These are phyloP conservation scores for Scomberomorus guttatus DNA, from an alignment of 2,797 vertebrate genomes.

Conservation along the genomic window DNA sequence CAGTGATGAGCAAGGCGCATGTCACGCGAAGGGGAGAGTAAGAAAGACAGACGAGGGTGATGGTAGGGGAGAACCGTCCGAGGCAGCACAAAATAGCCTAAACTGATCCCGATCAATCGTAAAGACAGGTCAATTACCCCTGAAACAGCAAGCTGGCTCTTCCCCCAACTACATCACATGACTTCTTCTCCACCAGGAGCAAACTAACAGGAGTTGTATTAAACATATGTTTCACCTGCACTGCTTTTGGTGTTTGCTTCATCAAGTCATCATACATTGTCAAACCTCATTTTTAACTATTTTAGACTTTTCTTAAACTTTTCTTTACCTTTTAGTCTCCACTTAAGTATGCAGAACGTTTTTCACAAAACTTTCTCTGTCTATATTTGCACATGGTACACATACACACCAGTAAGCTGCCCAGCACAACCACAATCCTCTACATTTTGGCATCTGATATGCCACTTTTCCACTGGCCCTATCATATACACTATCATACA, in stretches of 20 bases:
- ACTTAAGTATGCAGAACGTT: not conserved
- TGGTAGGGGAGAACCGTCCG: not conserved
- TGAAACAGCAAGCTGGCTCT: constrained; percentile 51
- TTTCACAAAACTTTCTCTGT: not conserved
- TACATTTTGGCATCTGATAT: not conserved
- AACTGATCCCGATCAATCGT: constrained; percentile 46
- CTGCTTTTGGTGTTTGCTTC: not conserved
- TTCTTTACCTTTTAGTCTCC: too few species aligned
- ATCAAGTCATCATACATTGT: not conserved
- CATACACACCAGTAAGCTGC: not conserved
- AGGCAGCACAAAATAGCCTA: constrained; percentile 45
- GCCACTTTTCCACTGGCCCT: not conserved
- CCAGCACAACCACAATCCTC: too few species aligned
- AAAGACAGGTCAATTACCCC: constrained; percentile 51
- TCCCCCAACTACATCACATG: constrained; percentile 1
- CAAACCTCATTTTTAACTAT: not conserved
- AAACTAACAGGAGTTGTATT: not conserved
- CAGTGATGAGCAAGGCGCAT: constrained; percentile 7
- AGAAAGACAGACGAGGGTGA: not conserved
- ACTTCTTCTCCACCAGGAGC: not conserved
- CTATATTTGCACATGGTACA: not conserved
- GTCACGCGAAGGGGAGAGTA: not conserved
- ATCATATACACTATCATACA: not conserved
- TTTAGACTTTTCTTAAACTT: too few species aligned
- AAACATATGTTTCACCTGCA: too few species aligned